Conservation (phyloP, 2,888 invertebrate species). For the Pyrocoelia pectoralis region DNA sequence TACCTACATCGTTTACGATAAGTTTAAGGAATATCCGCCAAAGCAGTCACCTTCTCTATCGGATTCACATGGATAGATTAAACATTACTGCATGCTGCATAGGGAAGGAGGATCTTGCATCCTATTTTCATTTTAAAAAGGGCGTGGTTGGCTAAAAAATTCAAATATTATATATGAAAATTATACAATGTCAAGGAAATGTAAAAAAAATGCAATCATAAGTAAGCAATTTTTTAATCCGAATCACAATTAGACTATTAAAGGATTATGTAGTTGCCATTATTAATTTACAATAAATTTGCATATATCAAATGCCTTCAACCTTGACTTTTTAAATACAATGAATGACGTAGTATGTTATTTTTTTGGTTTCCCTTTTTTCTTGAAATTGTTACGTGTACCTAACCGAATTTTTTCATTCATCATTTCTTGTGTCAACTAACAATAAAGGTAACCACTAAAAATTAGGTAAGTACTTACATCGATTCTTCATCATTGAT, state of each 20-base stretch:
- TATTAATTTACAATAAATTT: no score
- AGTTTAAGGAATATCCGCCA: slow-evolving; percentile 11
- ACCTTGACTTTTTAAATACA: no score
- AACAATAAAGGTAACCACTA: no score
- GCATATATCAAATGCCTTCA: no score
- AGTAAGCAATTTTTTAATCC: slow-evolving; percentile 2
- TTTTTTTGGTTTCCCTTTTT: no score
- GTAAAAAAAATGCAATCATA: not conserved
- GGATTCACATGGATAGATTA: slow-evolving; percentile 48
- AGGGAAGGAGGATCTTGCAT: slow-evolving; percentile 53
- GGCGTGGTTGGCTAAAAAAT: slow-evolving; percentile 52
- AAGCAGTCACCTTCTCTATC: slow-evolving; percentile 48
- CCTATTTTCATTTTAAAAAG: slow-evolving; percentile 54
- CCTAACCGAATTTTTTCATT: no score
- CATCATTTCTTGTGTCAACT: no score
- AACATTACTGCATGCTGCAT: slow-evolving; percentile 49
- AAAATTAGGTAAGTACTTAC: not conserved
- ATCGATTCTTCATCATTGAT: no score
- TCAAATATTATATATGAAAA: slow-evolving; percentile 25
- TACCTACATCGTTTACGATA: slow-evolving; percentile 2
- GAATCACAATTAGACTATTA: not conserved
- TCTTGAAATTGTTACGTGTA: no score
- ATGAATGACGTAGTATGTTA: no score
- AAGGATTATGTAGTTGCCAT: no score
- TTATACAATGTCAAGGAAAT: slow-evolving; percentile 19